A percentile compares a stretch with the other conserved stretches of the same genome.
Evolutionary conservation across 1,140 invertebrate species (phyloP).

Genomic region (Drosophila nigrodunni): DNA sequence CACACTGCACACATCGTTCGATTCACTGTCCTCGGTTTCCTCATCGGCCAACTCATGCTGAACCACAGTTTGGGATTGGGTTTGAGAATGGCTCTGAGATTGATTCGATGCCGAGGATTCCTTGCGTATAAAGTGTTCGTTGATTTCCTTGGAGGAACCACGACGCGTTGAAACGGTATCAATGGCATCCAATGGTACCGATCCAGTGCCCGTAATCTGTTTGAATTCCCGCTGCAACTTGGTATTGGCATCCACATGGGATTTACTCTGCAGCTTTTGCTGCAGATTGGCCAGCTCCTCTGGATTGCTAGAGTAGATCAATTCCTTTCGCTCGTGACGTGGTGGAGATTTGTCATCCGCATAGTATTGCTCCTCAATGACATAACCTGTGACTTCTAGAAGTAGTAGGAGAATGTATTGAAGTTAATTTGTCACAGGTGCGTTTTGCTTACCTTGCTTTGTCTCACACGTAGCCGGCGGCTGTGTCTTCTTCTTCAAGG

Average conservation of each 20-base stretch:
- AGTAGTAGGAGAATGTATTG: too few relatives aligned
- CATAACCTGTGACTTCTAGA: constrained; percentile 88
- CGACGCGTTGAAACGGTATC: constrained; percentile 86
- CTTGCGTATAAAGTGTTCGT: constrained; percentile 88
- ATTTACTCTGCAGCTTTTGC: constrained; percentile 55
- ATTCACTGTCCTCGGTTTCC: constrained; percentile 73
- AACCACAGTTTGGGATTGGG: constrained; percentile 8
- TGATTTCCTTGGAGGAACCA: constrained; percentile 89
- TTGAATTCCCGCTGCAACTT: constrained; percentile 65
- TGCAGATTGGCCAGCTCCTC: constrained; percentile 85
- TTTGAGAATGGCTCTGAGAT: constrained; percentile 26
- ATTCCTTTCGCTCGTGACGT: constrained; percentile 87
- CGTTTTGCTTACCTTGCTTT: constrained; percentile 84
- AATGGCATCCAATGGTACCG: constrained; percentile 35
- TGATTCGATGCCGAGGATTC: constrained; percentile 54
- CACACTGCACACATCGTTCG: constrained; percentile 72
- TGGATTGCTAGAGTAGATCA: constrained; percentile 88
- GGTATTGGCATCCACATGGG: constrained; percentile 51
- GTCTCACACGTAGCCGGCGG: constrained; percentile 85
- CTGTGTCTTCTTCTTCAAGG: constrained; percentile 88
- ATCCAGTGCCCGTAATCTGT: constrained; percentile 35
- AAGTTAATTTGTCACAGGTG: too few relatives aligned
- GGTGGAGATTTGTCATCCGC: constrained; percentile 88
- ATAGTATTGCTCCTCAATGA: constrained; percentile 88
- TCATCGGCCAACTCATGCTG: constrained; percentile 44